Evolutionary conservation across 1,140 invertebrate genomes (phyloP).

Genomic region (Lysiphlebus fabarum): DNA sequence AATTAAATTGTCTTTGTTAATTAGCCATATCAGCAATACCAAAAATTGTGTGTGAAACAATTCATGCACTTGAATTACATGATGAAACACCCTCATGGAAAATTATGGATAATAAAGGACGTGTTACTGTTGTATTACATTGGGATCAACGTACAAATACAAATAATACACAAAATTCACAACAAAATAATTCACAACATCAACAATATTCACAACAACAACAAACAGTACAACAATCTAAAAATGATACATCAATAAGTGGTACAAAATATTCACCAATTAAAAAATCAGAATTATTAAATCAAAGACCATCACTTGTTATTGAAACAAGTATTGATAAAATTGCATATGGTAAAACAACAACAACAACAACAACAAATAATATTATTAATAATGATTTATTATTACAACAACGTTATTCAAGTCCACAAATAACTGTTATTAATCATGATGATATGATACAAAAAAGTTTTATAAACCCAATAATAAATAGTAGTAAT

Average conservation of each 20-base stretch:
- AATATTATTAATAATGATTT: slow-evolving; percentile 40
- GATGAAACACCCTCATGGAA: slow-evolving; percentile 95
- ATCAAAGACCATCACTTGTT: slow-evolving; percentile 65
- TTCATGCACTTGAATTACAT: slow-evolving; percentile 87
- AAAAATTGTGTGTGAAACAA: slow-evolving; percentile 94
- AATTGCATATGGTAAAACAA: slow-evolving; percentile 48
- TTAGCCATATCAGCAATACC: slow-evolving; percentile 90
- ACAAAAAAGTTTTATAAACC: slow-evolving; percentile 47
- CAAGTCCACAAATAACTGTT: slow-evolving; percentile 82
- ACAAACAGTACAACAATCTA: slow-evolving; percentile 16
- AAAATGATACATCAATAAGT: slow-evolving; percentile 16
- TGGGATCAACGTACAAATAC: slow-evolving; percentile 76
- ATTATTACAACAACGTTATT: slow-evolving; percentile 57
- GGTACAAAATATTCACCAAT: slow-evolving; percentile 64
- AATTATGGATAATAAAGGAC: slow-evolving; percentile 93
- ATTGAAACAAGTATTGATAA: slow-evolving; percentile 77
- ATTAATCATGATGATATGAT: slow-evolving; percentile 79
- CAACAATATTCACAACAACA: slow-evolving; percentile 42
- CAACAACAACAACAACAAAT: too few relatives aligned
- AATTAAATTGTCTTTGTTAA: too few relatives aligned
- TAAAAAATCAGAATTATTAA: slow-evolving; percentile 56
- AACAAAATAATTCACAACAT: slow-evolving; percentile 45
- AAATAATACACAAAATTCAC: slow-evolving; percentile 38
- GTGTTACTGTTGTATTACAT: slow-evolving; percentile 88
- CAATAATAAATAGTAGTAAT: slow-evolving; percentile 32